Percentiles rank a stretch among this genome's conserved stretches.
These are phyloP conservation scores for Tigriopus californicus DNA, from an alignment of 2,888 invertebrate genomes.

Conservation along the genomic window DNA sequence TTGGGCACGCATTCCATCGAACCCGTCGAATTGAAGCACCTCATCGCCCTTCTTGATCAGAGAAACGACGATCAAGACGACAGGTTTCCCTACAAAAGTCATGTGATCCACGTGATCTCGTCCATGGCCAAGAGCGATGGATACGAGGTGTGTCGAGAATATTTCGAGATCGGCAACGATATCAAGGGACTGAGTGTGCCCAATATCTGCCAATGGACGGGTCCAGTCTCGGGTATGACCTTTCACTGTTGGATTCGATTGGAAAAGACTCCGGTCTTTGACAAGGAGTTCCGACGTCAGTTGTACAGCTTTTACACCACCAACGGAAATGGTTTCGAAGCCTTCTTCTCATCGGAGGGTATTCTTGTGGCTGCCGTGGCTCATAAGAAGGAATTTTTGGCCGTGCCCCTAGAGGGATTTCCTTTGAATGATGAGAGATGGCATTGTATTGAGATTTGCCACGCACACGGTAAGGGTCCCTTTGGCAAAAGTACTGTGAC, in stretches of 20 bases:
- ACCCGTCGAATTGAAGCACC: conserved; percentile 37
- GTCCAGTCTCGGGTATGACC: conserved; percentile 37
- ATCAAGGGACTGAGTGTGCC: conserved; percentile 36
- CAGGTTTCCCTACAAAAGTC: conserved; percentile 22
- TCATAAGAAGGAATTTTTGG: conserved; percentile 38
- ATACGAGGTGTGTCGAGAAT: conserved; percentile 31
- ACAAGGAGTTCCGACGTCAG: conserved; percentile 2
- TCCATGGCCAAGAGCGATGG: conserved; percentile 27
- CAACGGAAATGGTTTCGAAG: conserved; percentile 38
- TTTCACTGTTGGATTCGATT: conserved; percentile 39
- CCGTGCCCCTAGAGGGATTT: conserved; percentile 32
- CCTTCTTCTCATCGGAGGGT: conserved; percentile 37
- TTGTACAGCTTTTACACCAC: conserved; percentile 32
- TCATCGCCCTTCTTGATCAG: conserved; percentile 31
- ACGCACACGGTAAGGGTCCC: conserved; percentile 30
- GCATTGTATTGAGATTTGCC: conserved; percentile 38
- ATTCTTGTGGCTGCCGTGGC: conserved; percentile 36
- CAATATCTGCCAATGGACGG: conserved; percentile 37
- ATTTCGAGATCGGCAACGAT: conserved; percentile 33
- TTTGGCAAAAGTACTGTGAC: conserved; percentile 39
- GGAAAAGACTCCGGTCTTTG: conserved; percentile 22
- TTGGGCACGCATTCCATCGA: conserved; percentile 38
- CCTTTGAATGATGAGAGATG: conserved; percentile 32
- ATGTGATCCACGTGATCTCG: conserved; percentile 29
- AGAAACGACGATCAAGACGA: conserved; percentile 23